Evolutionary conservation across 2,888 invertebrate genomes (phyloP).

Genomic region (Cosmopolites sordidus): DNA sequence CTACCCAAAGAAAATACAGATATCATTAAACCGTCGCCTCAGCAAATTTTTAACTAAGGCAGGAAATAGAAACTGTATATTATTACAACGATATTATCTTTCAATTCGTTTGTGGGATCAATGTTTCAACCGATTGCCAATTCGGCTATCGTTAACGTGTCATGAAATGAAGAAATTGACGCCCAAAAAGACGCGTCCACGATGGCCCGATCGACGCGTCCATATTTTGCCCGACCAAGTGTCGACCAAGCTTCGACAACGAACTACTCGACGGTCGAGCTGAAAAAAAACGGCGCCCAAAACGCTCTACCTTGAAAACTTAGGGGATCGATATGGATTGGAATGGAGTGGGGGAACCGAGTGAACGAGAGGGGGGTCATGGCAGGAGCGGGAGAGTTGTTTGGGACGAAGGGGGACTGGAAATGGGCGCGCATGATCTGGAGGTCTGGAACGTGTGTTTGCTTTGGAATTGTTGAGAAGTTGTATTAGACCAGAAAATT

Average conservation of each 20-base stretch:
- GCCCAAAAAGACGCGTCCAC: constrained; percentile 16
- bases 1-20: constrained; percentile 25
- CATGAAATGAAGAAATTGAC: constrained; percentile 12
- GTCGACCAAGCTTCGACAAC: constrained; percentile 2
- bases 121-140: background rate
- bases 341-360: constrained; percentile 6
- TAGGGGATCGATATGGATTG: constrained; percentile 19
- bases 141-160: background rate
- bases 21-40: constrained; percentile 21
- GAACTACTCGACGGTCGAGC: constrained; percentile 13
- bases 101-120: background rate
- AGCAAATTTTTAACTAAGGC: background rate
- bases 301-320: constrained; percentile 26
- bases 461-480: constrained; percentile 13
- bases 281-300: constrained; percentile 20
- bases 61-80: background rate
- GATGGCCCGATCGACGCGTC: constrained; percentile 17
- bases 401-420: constrained; percentile 1
- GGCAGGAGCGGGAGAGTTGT: constrained; percentile 1
- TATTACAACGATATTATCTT: too few relatives aligned
- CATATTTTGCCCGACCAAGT: constrained; percentile 1
- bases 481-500: background rate
- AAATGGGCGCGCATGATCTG: constrained; percentile 12
- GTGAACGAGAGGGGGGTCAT: background rate
- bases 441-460: constrained; percentile 7